These are phyloP conservation scores for Tipula lateralis DNA, from an alignment of 2,888 invertebrate genomes.

Conservation along the genomic window DNA sequence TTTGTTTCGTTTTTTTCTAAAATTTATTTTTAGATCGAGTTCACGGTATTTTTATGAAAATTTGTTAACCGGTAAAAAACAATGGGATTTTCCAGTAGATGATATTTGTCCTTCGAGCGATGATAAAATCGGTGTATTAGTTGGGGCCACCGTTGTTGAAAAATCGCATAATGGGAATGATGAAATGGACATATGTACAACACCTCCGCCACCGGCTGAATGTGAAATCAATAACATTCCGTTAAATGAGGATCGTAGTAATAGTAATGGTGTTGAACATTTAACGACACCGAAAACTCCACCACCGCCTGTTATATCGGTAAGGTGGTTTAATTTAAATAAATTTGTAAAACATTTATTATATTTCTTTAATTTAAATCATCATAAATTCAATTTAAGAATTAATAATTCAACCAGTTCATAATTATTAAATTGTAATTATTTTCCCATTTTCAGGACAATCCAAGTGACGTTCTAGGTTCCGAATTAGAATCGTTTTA, in stretches of 20 bases:
- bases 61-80: constrained; percentile 54
- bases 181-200: constrained; percentile 58
- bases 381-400: neutral
- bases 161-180: constrained; percentile 46
- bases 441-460: constrained; percentile 39
- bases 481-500: constrained; percentile 57
- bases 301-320: constrained; percentile 37
- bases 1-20: constrained; percentile 34
- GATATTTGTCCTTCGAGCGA: constrained; percentile 42
- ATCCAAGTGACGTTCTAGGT: constrained; percentile 46
- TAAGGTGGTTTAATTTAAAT: constrained; percentile 28
- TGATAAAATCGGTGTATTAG: constrained; percentile 46
- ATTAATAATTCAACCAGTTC: neutral
- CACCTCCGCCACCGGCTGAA: constrained; percentile 50
- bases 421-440: neutral
- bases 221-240: constrained; percentile 38
- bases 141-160: constrained; percentile 37
- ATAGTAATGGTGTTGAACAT: neutral
- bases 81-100: constrained; percentile 60
- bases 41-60: constrained; percentile 66
- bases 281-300: constrained; percentile 35
- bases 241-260: neutral
- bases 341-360: constrained; percentile 31
- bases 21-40: constrained; percentile 55
- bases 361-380: too few relatives aligned